Base-by-base conservation (phyloP, 1,140 invertebrate genomes). In the Oedothorax gibbosus region DNA sequence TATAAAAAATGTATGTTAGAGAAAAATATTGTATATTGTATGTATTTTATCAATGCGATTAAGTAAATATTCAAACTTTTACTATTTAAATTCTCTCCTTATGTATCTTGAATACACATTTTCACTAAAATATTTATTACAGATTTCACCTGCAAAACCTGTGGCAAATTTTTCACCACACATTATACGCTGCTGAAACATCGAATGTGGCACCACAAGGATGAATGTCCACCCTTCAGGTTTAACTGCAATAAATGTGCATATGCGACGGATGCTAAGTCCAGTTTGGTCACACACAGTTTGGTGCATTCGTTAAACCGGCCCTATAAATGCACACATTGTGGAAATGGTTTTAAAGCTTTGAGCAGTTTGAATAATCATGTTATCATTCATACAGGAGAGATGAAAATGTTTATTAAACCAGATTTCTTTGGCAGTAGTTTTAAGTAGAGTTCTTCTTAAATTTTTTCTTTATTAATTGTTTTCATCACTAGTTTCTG, bases 301-400 rank as follows among this genome's bases (percentile, higher is more conserved):
- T 72, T 90, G 54, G 87, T 86, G 14, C 91, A 91, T 86, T 90
- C 90, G 51, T 89, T 89, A n/a, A 90, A 91, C 83, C 88, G 87
- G 71, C 89, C 91, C n/a, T 90, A 88, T 86, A 87, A 88, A 88
- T 80, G 77, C 18, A 20, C n/a, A 14, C 11, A 20, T 15, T 80
- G 77, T 80, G 77, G 65, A 20, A 80, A 80, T 20, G 11, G 77
- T 35, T 80, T 80, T 71, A 68, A 66, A 68, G 77, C 75, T 77
- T 18, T 77, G n/a, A 77, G 15, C 18, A 53, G 54, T 64, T n/a
- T 77, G 20, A 62, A 77, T 77, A 77, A 64, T 51, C 75, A 77
- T 65, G 18, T 60, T 60, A 18, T 77, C 15, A 77, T 64, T 18
- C 75, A 77, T 65, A 64, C 20, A 51, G 75, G 75, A 10, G 57